A percentile compares a stretch with the other conserved stretches of the same genome.
Conservation (phyloP, 2,113 vertebrate species). For the Rattus norvegicus region GRCr8 NC_086024.1:26057001-26057500, state of each 20-base stretch:
- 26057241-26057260: background rate
- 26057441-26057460: background rate
- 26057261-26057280: no score
- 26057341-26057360: background rate
- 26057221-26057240: background rate
- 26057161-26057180: background rate
- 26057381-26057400: background rate
- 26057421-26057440: background rate
- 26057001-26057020: background rate
- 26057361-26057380: background rate
- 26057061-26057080: background rate
- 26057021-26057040: background rate
- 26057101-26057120: background rate
- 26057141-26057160: background rate
- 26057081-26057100: background rate
- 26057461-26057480: background rate
- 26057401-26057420: no score
- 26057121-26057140: background rate
- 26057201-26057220: background rate
- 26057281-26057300: no score
- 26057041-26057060: background rate
- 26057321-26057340: background rate
- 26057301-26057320: accelerated
- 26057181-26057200: background rate
- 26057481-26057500: background rate